Conservation (phyloP, 64 coral and sea anemone genomes). For the Platygyra sinensis region DNA sequence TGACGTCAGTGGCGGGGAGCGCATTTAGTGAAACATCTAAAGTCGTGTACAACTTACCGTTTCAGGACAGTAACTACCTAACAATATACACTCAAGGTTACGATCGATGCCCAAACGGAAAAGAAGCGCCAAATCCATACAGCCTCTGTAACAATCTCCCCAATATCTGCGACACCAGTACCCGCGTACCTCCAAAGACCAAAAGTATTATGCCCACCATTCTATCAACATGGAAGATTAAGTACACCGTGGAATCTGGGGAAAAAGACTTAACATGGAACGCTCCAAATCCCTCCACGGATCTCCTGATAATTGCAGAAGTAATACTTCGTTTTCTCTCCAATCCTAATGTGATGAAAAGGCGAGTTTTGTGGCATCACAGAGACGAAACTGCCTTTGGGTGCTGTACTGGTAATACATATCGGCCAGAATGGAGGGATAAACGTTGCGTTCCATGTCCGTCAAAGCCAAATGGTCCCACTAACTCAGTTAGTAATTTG, state of each 20-base stretch:
- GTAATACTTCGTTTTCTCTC: constrained; percentile 8
- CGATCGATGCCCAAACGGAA: constrained; percentile 12
- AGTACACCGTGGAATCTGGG: background rate
- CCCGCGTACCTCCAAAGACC: background rate
- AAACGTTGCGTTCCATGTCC: constrained; percentile 15
- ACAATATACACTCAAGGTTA: constrained; percentile 45
- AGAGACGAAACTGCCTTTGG: background rate
- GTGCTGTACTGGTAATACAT: constrained; percentile 42
- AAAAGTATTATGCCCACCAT: constrained; percentile 44
- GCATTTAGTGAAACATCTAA: background rate
- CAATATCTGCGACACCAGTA: constrained; percentile 23
- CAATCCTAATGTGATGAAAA: background rate
- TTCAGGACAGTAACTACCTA: constrained; percentile 18
- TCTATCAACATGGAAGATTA: constrained; percentile 51
- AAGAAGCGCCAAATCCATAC: constrained; percentile 46
- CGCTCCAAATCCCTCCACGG: constrained; percentile 47
- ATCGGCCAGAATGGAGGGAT: constrained; percentile 15
- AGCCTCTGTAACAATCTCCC: constrained; percentile 43
- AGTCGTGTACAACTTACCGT: constrained; percentile 35
- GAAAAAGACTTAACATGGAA: constrained; percentile 1
- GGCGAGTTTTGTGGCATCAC: background rate
- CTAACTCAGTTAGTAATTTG: constrained; percentile 5
- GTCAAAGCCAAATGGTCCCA: background rate
- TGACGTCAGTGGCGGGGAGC: constrained; percentile 2
- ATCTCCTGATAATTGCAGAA: constrained; percentile 31